Evolutionary conservation across 2,888 invertebrate species (phyloP), one percentile per base, ranked within the genome.

Genomic region (Barypeithes pellucidus): DNA sequence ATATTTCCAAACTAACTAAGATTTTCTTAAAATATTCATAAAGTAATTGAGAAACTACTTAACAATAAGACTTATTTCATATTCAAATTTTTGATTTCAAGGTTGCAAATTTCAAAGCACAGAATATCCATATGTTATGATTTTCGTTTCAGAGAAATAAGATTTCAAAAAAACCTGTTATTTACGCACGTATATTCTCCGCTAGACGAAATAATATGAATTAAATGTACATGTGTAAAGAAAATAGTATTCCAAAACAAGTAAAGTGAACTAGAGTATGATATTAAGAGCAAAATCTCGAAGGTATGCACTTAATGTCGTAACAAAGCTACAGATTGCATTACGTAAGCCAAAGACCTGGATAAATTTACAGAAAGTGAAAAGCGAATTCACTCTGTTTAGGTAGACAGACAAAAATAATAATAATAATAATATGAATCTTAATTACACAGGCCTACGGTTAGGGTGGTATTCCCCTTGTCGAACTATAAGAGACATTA

Each of bases 291-390:
- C 63, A 63, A 63, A n/a, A 63, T 63, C 63, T 33, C 33, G n/a
- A 18, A 33, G 63, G 63, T 60, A 60, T 22, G 36, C 50, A 14
- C 20, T 39, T 50, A 0, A 39, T 61, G 50, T 50, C 54, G 54
- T 54, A 54, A 54, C 33, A 11, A 29, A 63, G 29, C 12, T 45
- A 29, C 67, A 54, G 60, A 60, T 67, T 67, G 20, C 59, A 54
- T 59, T 67, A 67, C 50, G 60, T 67, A 67, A 60, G 36, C 50
- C 67, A 24, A 36, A 45, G 67, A 47, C 47, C 29, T 60, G 47
- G 60, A 59, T 67, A 45, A 18, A 12, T 50, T 59, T 50, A 59
- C 67, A 33, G 60, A 67, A 67, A 67, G 67, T 63, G 63, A 63
- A 63, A 63, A 33, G 63, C 20, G 50, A 47, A 47, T 45, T 24